A percentile compares a stretch with the other conserved stretches of the same genome.
Conservation (phyloP, 2,888 invertebrate genomes). For the Phoenoteleia sp. region DNA sequence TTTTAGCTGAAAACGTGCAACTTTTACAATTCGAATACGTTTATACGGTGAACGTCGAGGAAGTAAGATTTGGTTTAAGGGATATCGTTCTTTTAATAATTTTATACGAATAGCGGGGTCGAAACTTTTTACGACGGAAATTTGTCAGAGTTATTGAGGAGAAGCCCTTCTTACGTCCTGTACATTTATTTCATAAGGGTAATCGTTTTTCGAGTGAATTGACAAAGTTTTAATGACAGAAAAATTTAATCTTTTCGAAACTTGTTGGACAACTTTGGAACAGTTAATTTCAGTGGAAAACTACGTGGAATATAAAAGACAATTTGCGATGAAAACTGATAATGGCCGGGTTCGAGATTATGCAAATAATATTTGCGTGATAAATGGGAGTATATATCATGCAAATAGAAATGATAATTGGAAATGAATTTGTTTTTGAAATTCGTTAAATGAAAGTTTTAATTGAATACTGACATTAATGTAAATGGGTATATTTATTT, state of each 20-base stretch:
- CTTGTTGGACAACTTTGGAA: conserved; percentile 35
- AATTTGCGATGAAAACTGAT: conserved; percentile 55
- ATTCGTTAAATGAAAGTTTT: background rate
- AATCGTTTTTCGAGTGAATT: conserved; percentile 65
- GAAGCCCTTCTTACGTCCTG: conserved; percentile 43
- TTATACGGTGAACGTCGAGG: background rate
- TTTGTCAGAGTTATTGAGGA: conserved; percentile 60
- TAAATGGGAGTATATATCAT: conserved; percentile 19
- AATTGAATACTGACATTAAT: too few relatives aligned
- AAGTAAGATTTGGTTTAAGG: conserved; percentile 23
- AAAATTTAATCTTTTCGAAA: conserved; percentile 64
- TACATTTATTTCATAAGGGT: conserved; percentile 55
- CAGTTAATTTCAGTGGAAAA: conserved; percentile 59
- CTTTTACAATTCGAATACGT: background rate
- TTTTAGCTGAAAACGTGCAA: background rate
- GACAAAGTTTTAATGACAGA: conserved; percentile 62
- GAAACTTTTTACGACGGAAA: conserved; percentile 56
- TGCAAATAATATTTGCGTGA: conserved; percentile 31
- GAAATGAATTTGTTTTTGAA: background rate
- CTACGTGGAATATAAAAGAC: conserved; percentile 30
- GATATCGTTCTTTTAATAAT: conserved; percentile 30
- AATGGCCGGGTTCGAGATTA: conserved; percentile 24
- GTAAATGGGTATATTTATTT: too few relatives aligned
- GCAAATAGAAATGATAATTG: background rate
- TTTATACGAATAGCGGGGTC: conserved; percentile 26